Percentiles rank a stretch among this genome's conserved stretches.
Evolutionary conservation across 2,113 vertebrate species (phyloP).

Genomic region (Vanacampus margaritifer): DNA sequence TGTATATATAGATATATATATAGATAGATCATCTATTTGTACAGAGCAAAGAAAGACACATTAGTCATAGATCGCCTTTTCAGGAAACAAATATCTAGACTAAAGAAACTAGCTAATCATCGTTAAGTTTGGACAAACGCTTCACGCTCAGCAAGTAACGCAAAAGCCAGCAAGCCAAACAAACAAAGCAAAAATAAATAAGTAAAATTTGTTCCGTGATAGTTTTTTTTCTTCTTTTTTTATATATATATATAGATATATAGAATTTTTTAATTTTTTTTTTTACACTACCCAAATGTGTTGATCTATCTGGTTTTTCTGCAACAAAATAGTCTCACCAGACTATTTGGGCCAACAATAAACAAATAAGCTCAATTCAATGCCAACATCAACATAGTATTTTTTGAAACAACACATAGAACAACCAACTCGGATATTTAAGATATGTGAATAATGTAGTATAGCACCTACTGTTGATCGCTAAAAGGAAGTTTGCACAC

Average conservation of each 20-base stretch:
- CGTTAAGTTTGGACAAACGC: constrained; percentile 99
- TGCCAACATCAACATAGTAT: constrained; percentile 89
- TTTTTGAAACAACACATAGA: constrained; percentile 91
- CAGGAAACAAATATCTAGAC: constrained; percentile 99
- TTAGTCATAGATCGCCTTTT: constrained; percentile 94
- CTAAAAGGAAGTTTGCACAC: constrained; percentile 93
- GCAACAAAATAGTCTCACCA: constrained; percentile 63
- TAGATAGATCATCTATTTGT: constrained; percentile 93
- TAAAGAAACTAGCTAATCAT: constrained; percentile 99
- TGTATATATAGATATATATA: constrained; percentile 96
- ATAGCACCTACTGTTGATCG: constrained; percentile 99
- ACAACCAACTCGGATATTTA: constrained; percentile 99
- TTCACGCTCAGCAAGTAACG: constrained; percentile 96
- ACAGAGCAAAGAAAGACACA: constrained; percentile 99
- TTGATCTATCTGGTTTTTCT: constrained; percentile 55
- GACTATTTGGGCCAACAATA: constrained; percentile 68
- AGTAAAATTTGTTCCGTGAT: constrained; percentile 85
- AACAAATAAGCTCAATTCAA: constrained; percentile 87
- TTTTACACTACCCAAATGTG: constrained; percentile 53
- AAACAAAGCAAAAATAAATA: constrained; percentile 59
- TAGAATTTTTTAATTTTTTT: background rate
- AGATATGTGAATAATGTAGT: constrained; percentile 99
- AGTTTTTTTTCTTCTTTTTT: constrained; percentile 39
- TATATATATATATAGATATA: background rate
- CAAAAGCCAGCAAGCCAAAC: constrained; percentile 81